Base-by-base conservation (phyloP, 1,140 invertebrate species). In the Lutraria rhynchaena region DNA sequence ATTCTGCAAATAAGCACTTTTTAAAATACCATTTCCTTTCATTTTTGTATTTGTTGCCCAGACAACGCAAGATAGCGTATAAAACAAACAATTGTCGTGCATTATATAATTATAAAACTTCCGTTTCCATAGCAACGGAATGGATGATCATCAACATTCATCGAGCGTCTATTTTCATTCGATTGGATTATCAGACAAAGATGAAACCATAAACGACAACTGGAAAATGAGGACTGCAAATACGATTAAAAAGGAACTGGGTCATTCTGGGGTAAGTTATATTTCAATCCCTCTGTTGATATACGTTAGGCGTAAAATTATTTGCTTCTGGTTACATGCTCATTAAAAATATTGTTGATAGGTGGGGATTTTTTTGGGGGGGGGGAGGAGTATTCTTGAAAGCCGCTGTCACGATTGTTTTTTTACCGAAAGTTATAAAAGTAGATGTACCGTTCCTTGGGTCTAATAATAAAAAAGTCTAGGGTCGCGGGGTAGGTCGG, bases 81-180 rank as follows among this genome's bases (percentile, higher is more conserved):
- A 46, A 19, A 7, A 7, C 44, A 11, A 11, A 11, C 44, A 46
- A 46, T 11, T 46, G 44, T 46, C 44, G 44, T 46, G 7, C 19
- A 11, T 46, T 7, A 46, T 11, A 46, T 19, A 46, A 11, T 46
- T 46, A 46, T 11, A 46, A 46, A 46, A 19, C 44, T 55, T n/a
- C 4, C n/a, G 17, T 55, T 55, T 15, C 7, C 24, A 58, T 15
- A 74, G 71, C 7, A 74, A 74, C 27, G 71, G 71, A 44, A 74
- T 74, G 71, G 5, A 9, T 0, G 71, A 74, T 33, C 71, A 74
- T 57, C 53, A 60, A 24, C 71, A 74, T 57, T 74, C 71, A 9
- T 5, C 15, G 5, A 29, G 22, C 1, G 71, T 74, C 7, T 61
- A 60, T 31, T 74, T 74, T 31, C 71, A 74, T 35, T 74, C 71